Base-by-base conservation (phyloP, 2,797 vertebrate species). In the Salmo trutta region DNA sequence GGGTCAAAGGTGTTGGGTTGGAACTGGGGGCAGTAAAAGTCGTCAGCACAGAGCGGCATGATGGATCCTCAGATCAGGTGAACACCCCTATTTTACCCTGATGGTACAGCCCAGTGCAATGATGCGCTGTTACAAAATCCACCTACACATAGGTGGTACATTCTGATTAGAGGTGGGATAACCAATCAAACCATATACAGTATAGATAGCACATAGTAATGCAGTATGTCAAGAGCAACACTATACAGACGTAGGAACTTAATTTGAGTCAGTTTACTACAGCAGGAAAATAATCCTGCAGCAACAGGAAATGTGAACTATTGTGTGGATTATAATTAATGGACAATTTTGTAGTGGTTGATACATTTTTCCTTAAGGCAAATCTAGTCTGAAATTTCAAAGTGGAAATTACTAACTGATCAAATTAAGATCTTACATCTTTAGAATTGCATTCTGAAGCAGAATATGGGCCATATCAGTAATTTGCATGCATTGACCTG, bases 1-100 rank as follows among this genome's bases (percentile, higher is more conserved):
- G 87, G 85, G 87, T 93, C 91, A 83, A 92, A 92, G 82, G 88
- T 76, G 88, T 93, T 92, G 78, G 90, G 82, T 75, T 82, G 88
- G 82, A 92, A 93, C 77, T 70, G 74, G 8, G 2, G 27, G 80
- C 91, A 92, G 80, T 92, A 92, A 69, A 19, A 75, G 82, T 92
- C 87, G 64, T 84, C 87, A 83, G 77, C 82, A 73, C 86, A 85
- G 31, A 84, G 81, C 5, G 80, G 77, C 88, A 88, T 89, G 67
- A 68, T 5, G 5, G 67, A 29, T 52, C 74, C 19, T 59, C 47
- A 24, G 70, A 51, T n/a, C 70, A n/a, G 27, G 16, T 14, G 72
- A 19, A 36, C 72, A 36, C 72, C 31, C 19, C 29, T 59, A 10
- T 62, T 74, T n/a, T 21, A 33, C 72, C 24, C 54, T n/a, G 14